phyloP scores from a whole-genome alignment of 2,797 vertebrate genomes.

The Cuculus canorus region DNA sequence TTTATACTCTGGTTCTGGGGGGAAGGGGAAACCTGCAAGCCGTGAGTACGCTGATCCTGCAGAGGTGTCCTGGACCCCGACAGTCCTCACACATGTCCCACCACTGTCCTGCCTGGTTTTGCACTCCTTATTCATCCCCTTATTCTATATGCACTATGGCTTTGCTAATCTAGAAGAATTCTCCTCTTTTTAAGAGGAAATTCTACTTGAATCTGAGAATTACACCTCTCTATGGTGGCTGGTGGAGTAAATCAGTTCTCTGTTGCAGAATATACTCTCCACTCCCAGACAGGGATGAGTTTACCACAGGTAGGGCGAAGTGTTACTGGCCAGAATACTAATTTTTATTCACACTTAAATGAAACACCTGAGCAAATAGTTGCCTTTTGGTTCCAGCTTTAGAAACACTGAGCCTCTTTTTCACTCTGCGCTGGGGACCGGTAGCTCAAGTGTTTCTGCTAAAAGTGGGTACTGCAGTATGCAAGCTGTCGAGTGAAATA shows the following conservation, averaged over 20 bases:
- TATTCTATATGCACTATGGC: background rate
- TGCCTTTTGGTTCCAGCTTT: background rate
- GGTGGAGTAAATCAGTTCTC: background rate
- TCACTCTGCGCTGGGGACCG: background rate
- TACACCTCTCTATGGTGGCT: background rate
- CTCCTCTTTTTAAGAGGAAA: background rate
- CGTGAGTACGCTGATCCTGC: background rate
- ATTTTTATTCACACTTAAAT: background rate
- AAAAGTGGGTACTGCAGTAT: background rate
- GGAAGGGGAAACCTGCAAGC: fast-evolving
- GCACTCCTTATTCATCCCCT: background rate
- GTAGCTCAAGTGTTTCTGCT: background rate
- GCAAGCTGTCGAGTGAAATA: background rate
- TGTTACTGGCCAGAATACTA: background rate
- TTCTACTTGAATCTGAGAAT: background rate
- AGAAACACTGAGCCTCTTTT: background rate
- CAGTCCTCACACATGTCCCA: background rate
- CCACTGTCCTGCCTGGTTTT: background rate
- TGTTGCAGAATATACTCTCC: background rate
- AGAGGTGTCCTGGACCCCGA: background rate
- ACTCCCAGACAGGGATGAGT: background rate
- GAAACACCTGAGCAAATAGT: background rate
- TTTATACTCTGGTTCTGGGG: background rate
- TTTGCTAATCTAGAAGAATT: background rate
- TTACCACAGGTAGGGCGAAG: background rate